Evolutionary conservation across 2,888 invertebrate genomes (phyloP).

Genomic region (Hipparchia sbordonii): DNA sequence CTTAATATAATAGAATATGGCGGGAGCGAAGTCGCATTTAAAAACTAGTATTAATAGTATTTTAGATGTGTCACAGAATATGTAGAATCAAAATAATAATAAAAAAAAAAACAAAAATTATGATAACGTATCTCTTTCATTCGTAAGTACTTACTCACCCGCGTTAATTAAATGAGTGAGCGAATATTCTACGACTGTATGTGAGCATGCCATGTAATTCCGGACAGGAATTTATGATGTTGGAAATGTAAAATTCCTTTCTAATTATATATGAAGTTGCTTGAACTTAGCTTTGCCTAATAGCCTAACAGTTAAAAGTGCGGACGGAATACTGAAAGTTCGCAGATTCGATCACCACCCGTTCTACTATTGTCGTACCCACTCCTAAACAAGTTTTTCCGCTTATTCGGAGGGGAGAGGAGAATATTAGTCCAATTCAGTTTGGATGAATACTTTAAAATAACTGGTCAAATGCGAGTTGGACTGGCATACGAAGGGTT

Average conservation of each 20-base stretch:
- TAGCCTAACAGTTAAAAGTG: not conserved
- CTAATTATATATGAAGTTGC: not conserved
- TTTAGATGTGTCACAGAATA: not conserved
- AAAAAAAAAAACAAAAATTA: not conserved
- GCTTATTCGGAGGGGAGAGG: too few relatives aligned
- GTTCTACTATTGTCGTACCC: too few relatives aligned
- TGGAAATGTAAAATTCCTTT: slow-evolving; percentile 13
- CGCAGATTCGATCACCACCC: too few relatives aligned
- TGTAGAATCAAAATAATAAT: not conserved
- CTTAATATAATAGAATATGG: too few relatives aligned
- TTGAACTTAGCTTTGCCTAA: not conserved
- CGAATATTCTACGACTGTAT: not conserved
- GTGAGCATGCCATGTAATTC: not conserved
- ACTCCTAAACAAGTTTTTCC: too few relatives aligned
- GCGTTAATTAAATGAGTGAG: not conserved
- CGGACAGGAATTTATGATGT: slow-evolving; percentile 1
- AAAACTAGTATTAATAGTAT: too few relatives aligned
- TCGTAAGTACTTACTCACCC: not conserved
- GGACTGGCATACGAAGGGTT: too few relatives aligned
- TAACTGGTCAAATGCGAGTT: too few relatives aligned
- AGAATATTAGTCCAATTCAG: too few relatives aligned
- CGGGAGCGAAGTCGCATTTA: too few relatives aligned
- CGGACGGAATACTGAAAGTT: too few relatives aligned
- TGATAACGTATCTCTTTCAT: not conserved
- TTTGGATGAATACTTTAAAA: too few relatives aligned